Evolutionary conservation across 2,797 vertebrate species (phyloP).

Genomic region (Prionace glauca): DNA sequence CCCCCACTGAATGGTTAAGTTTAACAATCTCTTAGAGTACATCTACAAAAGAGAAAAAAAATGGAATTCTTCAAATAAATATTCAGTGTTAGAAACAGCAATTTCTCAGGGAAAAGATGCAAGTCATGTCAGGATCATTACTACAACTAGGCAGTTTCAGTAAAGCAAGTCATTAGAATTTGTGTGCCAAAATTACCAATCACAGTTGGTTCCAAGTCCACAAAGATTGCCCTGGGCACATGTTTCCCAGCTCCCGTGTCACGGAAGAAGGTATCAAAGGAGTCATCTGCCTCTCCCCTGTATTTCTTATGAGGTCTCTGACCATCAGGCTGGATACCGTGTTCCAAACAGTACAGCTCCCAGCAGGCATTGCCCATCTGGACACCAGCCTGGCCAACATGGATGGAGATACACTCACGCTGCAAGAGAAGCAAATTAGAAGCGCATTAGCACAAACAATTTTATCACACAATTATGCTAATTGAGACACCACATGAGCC

Average conservation of each 20-base stretch:
- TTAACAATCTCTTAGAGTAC: too few relatives aligned
- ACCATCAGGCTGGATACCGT: constrained; percentile 60
- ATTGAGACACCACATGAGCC: neutral
- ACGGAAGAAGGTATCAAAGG: constrained; percentile 65
- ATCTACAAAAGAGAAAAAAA: neutral
- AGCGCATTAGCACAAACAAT: neutral
- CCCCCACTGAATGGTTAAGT: neutral
- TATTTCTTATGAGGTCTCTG: constrained; percentile 60
- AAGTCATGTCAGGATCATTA: neutral
- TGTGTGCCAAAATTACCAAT: constrained; percentile 49
- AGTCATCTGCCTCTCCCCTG: constrained; percentile 58
- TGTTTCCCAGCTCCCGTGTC: constrained; percentile 61
- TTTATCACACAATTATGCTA: neutral
- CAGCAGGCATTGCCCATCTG: constrained; percentile 62
- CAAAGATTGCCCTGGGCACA: constrained; percentile 63
- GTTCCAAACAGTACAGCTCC: constrained; percentile 61
- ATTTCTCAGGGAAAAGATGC: neutral
- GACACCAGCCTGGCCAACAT: constrained; percentile 59
- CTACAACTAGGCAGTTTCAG: neutral
- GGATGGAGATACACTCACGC: constrained; percentile 64
- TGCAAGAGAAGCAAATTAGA: constrained; percentile 39
- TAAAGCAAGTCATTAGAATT: neutral
- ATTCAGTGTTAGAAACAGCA: too few relatives aligned
- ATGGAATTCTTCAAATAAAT: too few relatives aligned
- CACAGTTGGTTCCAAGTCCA: constrained; percentile 64